Base-by-base conservation (phyloP, 2,113 vertebrate species). In the Cyrtonyx montezumae region DNA sequence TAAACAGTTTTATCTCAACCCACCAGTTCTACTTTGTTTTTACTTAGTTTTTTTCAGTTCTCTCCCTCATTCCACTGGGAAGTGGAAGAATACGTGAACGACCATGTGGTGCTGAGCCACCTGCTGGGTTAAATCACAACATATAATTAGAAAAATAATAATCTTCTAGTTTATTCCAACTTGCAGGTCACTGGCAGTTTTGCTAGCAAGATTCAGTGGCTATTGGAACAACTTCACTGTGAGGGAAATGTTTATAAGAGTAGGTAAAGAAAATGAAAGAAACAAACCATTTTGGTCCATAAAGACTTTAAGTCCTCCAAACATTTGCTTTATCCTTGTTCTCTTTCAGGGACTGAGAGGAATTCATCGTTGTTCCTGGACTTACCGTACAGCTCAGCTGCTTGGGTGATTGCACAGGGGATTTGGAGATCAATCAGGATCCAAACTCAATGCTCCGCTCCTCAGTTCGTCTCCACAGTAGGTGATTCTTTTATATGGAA, bases 401-500 rank as follows among this genome's bases (percentile, higher is more conserved):
- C 61, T 58, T 79, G 58, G 62, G 77, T 90, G 92, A 84, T 75
- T 90, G 66, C 86, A 76, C 36, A 43, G 68, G 62, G 74, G 86
- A 95, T 93, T 94, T 90, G 53, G 59, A 93, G 81, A 93, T 93
- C 78, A 96, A 14, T 88, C 71, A 55, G 63, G 70, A 84, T 93
- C 78, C 89, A 87, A 71, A 59, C 5, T n/a, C 51, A 90, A 84
- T 46, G 61, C 79, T 78, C 56, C 77, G 59, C 28, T 80, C 74
- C 65, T 87, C 78, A 81, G 74, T 36, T 90, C 9, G 48, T 86
- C 76, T 87, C 78, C n/a, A 3, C 46, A 74, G 59, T 79, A 84
- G 87, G 36, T 70, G 78, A 58, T 63, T 83, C 68, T 88, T 92
- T 93, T 82, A 21, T 59, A 87, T 55, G 56, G 83, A 77, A 93